Base-by-base conservation (phyloP, 2,888 invertebrate species). In the Drosophila lutescens region DNA sequence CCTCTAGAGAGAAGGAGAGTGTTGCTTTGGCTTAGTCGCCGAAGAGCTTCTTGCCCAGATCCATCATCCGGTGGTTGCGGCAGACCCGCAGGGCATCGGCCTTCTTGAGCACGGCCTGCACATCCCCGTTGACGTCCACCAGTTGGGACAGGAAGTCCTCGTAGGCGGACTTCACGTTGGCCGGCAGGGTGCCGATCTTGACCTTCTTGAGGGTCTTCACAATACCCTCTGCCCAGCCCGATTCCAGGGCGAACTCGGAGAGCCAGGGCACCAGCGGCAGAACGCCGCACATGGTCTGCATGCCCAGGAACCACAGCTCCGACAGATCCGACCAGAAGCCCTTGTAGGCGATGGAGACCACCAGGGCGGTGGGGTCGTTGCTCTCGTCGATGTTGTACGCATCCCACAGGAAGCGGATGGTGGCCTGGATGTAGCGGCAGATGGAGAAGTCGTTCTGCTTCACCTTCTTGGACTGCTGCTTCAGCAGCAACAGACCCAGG, bases 221-320 rank as follows among this genome's bases (percentile, higher is more conserved):
- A 61, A 98, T 97, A 12, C 97, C 97, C 90, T 97, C 95, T 4
- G 97, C 96, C 97, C 98, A 98, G n/a, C 98, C 98, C 90, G 97
- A 97, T 87, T 98, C 98, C 69, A 98, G 95, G 5, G 97, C 96
- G 92, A 97, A 97, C 87, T 97, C 97, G 0, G 97, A 96, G 73
- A 97, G 95, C 97, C 97, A 97, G 4, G 97, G 97, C 71, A 97
- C 94, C 70, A 95, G 94, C 17, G 96, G 95, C 43, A 98, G 92
- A 0, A 97, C 95, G 36, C 95, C 95, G 87, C 97, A 95, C 94
- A 98, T 95, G 1, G 98, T 97, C 91, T 98, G 98, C 97, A 98
- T 97, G 23, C 98, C 98, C 71, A 98, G 93, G 92, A 97, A 98
- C 98, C 98, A 98, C 13, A 98, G 93, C 89, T 98, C 98, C 90